Conservation (phyloP, 2,113 vertebrate species). For the Albula goreensis region DNA sequence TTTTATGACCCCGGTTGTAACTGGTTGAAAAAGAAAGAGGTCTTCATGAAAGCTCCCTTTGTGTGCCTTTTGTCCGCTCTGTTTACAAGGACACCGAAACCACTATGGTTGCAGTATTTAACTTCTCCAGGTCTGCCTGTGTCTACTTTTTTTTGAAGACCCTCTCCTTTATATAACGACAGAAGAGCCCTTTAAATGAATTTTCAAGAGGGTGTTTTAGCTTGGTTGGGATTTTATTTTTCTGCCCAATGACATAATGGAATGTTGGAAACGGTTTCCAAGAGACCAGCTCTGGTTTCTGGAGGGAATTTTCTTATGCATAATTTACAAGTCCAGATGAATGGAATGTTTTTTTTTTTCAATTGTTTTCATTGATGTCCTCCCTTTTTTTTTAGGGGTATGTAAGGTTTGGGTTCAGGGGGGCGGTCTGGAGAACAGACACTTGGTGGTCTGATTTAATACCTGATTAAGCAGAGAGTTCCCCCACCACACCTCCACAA, state of each 20-base stretch:
- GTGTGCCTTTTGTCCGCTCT: constrained; percentile 35
- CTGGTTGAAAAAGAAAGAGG: constrained; percentile 32
- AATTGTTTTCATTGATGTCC: constrained; percentile 31
- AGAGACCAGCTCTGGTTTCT: constrained; percentile 28
- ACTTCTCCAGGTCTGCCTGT: constrained; percentile 20
- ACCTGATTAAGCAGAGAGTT: constrained; percentile 45
- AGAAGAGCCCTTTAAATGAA: constrained; percentile 27
- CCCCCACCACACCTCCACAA: constrained; percentile 16
- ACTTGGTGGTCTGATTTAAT: constrained; percentile 57
- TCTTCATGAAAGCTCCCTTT: constrained; percentile 29
- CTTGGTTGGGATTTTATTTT: constrained; percentile 12
- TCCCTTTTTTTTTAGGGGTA: constrained; percentile 12
- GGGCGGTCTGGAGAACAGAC: constrained; percentile 13
- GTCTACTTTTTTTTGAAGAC: constrained; percentile 4
- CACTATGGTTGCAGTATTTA: constrained; percentile 24
- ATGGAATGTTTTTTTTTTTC: constrained; percentile 29
- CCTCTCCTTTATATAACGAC: constrained; percentile 28
- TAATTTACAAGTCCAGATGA: constrained; percentile 36
- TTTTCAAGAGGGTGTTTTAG: constrained; percentile 18
- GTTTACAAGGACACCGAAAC: constrained; percentile 35
- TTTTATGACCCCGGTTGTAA: constrained; percentile 36
- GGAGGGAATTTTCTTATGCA: constrained; percentile 31
- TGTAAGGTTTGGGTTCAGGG: background rate
- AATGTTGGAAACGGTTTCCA: constrained; percentile 24
- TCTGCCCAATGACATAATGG: constrained; percentile 27